A percentile compares a stretch with the other conserved stretches of the same genome.
Conservation (phyloP, 2,797 vertebrate genomes). For the Alfaro cultratus region DNA sequence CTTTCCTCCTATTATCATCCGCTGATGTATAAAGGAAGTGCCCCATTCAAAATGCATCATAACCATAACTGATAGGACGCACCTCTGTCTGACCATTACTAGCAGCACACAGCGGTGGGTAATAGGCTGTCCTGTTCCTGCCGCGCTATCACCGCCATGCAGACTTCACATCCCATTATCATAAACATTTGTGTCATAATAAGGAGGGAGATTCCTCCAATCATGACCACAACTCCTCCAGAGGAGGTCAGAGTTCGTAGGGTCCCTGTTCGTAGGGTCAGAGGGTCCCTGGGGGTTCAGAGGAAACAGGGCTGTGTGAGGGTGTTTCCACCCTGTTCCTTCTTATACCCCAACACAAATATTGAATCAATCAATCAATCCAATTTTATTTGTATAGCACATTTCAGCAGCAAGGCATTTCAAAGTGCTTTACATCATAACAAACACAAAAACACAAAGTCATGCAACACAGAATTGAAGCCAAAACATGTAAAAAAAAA, state of each 20-base stretch:
- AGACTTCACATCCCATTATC: conserved; percentile 68
- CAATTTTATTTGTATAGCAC: too few relatives aligned
- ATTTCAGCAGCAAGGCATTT: too few relatives aligned
- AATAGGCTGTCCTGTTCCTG: conserved; percentile 64
- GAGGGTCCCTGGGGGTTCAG: conserved; percentile 52
- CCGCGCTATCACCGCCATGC: conserved; percentile 58
- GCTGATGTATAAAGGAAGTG: conserved; percentile 50
- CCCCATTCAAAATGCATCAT: conserved; percentile 63
- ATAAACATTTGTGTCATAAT: conserved; percentile 69
- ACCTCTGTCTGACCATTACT: conserved; percentile 58
- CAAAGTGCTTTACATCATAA: too few relatives aligned
- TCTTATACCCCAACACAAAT: neutral
- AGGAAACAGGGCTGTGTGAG: conserved; percentile 31
- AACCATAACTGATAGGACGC: conserved; percentile 64
- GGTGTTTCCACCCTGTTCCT: neutral
- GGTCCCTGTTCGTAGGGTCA: too few relatives aligned
- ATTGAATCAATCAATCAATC: neutral
- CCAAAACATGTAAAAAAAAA: neutral
- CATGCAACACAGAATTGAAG: too few relatives aligned
- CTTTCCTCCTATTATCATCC: conserved; percentile 46
- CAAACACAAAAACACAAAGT: too few relatives aligned
- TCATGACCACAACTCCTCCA: conserved; percentile 54
- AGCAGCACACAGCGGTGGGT: conserved; percentile 54
- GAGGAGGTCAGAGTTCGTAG: conserved; percentile 72
- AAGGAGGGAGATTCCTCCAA: conserved; percentile 62